Evolutionary conservation across 2,113 vertebrate genomes (phyloP), one percentile per base, ranked within the genome.

Genomic region (Lagopus leucura): DNA sequence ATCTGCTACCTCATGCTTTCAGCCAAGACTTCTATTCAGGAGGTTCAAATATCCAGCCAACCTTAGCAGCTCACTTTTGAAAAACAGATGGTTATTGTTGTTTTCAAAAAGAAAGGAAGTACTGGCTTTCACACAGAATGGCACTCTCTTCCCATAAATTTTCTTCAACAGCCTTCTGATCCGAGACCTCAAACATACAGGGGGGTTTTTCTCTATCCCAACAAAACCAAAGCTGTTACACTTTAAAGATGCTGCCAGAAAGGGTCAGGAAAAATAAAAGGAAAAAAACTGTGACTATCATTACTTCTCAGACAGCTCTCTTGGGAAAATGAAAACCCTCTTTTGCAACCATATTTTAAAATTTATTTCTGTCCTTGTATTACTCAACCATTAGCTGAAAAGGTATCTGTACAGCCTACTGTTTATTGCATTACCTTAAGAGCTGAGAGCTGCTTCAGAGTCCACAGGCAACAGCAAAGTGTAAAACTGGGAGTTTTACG

Each of bases 81-180:
- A 52, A 77, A 16, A 4, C 0, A 2, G 3, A 15, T 20, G 3
- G 4, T 52, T 20, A 54, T 5, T 17, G 4, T 52, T 36, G 4
- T 52, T 36, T 75, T 90, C 40, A 38, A 79, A 79, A 25, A 58
- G 13, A 66, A 8, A 10, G 17, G 8, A 88, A 88, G 63, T 54
- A 38, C 2, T 0, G 12, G 1, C 27, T 83, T 80, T 73, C 30
- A 43, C 17, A 34, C 1, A 27, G 14, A 74, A 45, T 16, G 48
- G 1, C 12, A 13, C 10, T 65, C 34, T 47, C 19, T 45, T 77
- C 6, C 13, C 30, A 64, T 3, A 48, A 6, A 40, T 48, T 79
- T 73, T 57, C n/a, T 66, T 57, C 4, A 1, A 22, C 8, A 60
- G 13, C 11, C 4, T 64, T 69, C 57, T 47, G 16, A 65, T 90